Base-by-base conservation (phyloP, 2,888 invertebrate genomes). In the Subacronicta megacephala region DNA sequence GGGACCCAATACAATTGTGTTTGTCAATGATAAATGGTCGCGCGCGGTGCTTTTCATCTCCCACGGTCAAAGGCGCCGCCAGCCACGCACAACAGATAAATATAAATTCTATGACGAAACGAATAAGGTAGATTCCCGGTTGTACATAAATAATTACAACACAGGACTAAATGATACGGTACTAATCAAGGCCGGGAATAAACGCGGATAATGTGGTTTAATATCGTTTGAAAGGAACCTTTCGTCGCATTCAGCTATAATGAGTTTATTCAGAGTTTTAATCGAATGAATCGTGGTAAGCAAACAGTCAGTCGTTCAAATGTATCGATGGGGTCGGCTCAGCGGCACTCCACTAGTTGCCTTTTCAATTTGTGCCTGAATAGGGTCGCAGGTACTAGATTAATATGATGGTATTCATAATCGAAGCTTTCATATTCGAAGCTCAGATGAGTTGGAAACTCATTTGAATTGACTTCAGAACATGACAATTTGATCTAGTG, bases 21-120 rank as follows among this genome's bases (percentile, higher is more conserved):
- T 92, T 94, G 93, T 92, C 93, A 92, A 93, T 94, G 94, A 94
- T 94, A 93, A 94, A 94, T 94, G 93, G 92, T 87, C 83, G 86
- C 85, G 87, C 80, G 90, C 93, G 93, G 93, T 72, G 84, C 91
- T 90, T 93, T 93, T 94, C 93, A 94, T 94, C 94, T 92, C 87
- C 63, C 77, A 66, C 78, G 78, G 82, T 90, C 93, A 93, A 93
- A 94, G 89, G 88, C 86, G 85, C 94, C 94, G 94, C 88, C 82
- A 44, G 42, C 49, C 20, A 47, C 54, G 46, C 35, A 20, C 5
- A 44, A 50, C 75, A 73, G 41, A 44, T 72, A 36, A 90, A 67
- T 80, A 65, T 79, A 58, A 72, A 81, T 86, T 77, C 17, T 50
- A 68, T 55, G 10, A 1, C 5, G 0, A 15, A 13, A 0, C 7